Conservation (phyloP, 2,113 vertebrate genomes). For the Chunga burmeisteri region DNA sequence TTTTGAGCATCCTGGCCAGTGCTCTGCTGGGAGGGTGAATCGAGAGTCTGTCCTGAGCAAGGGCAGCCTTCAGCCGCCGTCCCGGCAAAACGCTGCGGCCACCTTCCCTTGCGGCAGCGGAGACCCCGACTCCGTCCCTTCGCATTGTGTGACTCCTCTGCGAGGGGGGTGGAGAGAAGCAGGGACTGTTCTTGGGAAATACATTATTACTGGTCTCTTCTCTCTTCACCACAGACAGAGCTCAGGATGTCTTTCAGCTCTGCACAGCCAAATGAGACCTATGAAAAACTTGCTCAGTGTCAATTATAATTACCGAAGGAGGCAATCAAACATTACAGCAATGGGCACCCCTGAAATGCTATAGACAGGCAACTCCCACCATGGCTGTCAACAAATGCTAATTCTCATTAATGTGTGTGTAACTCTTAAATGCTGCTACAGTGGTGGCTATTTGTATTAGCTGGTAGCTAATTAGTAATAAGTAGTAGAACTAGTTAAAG, state of each 20-base stretch:
- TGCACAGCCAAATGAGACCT: background rate
- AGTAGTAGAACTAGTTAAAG: background rate
- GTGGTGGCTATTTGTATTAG: background rate
- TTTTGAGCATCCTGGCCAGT: background rate
- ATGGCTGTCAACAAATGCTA: conserved; percentile 18
- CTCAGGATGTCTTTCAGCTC: background rate
- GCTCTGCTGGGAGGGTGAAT: background rate
- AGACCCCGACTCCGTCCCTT: fast-evolving
- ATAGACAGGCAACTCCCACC: conserved; percentile 11
- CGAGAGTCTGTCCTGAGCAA: background rate
- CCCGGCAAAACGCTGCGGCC: background rate
- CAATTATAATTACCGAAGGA: conserved; percentile 21
- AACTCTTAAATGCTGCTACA: background rate
- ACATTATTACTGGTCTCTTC: background rate
- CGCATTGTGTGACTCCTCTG: background rate
- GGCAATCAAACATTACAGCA: background rate
- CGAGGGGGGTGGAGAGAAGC: background rate
- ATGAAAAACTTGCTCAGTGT: conserved; percentile 6
- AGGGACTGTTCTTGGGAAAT: background rate
- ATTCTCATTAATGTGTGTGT: background rate
- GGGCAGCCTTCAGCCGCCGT: background rate
- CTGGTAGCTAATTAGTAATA: background rate
- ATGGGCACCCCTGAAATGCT: background rate
- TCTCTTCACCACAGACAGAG: background rate
- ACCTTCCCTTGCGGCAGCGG: background rate